Evolutionary conservation across 2,888 invertebrate species (phyloP), one percentile per base, ranked within the genome.

Genomic region (Hyposoter didymator): DNA sequence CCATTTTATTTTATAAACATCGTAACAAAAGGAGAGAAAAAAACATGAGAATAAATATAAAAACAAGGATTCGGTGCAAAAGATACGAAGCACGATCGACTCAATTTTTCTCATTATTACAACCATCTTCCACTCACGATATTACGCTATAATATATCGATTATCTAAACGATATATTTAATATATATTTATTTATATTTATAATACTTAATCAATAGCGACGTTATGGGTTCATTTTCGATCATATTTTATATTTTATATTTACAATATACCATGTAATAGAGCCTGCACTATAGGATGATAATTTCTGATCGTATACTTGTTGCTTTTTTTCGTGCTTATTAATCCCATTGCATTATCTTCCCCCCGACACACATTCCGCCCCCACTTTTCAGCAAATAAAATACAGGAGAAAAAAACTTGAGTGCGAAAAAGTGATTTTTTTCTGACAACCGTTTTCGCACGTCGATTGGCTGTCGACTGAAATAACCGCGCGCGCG

Each of bases 181-280:
- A 49, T 49, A 59, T 74, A 45, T 78, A 59, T 59, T 35, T 64
- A 59, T 73, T 43, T 80, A 43, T 55, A 22, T 55, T 0, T 22
- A 69, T 66, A 78, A 69, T 74, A 70, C 59, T 74, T 70, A 74
- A 82, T 82, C 82, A 35, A 85, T 82, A 85, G 69, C 74, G 82
- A 82, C 75, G 75, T 79, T 82, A 85, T 75, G 85, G 82, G 82
- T 81, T 52, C 74, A 67, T 67, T 74, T 74, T 76, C 82, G 72
- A 72, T 67, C 72, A 76, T 80, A 76, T 59, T 59, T 59, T 28
- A 59, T 83, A 81, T 81, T 82, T 85, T 55, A 79, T 85, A 85
- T 85, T 85, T 85, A 85, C 85, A 85, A 85, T 85, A 52, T 85
- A 83, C 82, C 85, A 83, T 59, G 66, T 85, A 80, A 83, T 80